These are phyloP conservation scores for Dryas iulia DNA, from an alignment of 1,140 invertebrate genomes.

Conservation along the genomic window DNA sequence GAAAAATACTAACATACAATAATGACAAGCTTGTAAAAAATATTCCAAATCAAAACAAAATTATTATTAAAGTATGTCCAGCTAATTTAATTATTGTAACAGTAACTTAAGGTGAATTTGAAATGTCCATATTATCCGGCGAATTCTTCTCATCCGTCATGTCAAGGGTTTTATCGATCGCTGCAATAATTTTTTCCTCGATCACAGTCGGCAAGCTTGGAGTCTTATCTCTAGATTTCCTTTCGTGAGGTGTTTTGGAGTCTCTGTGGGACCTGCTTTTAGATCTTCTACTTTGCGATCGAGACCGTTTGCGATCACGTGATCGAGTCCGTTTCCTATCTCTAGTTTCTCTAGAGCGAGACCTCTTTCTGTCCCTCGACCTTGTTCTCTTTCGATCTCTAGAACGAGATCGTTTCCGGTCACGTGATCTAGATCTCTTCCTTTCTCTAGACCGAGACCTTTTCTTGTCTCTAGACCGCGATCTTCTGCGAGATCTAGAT, in stretches of 20 bases:
- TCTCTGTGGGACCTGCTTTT: slow-evolving; percentile 67
- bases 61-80: slow-evolving; percentile 23
- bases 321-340: slow-evolving; percentile 74
- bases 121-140: slow-evolving; percentile 80
- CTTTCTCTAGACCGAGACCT: slow-evolving; percentile 65
- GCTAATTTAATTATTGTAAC: slow-evolving; percentile 7
- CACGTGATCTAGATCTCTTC: slow-evolving; percentile 67
- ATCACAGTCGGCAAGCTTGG: slow-evolving; percentile 50
- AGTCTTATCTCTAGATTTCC: slow-evolving; percentile 66
- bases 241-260: slow-evolving; percentile 63
- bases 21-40: slow-evolving; percentile 19
- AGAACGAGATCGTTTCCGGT: slow-evolving; percentile 68
- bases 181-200: slow-evolving; percentile 52
- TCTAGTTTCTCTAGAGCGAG: slow-evolving; percentile 65
- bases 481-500: slow-evolving; percentile 67
- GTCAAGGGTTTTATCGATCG: slow-evolving; percentile 51
- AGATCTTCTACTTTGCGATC: slow-evolving; percentile 62
- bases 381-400: slow-evolving; percentile 65
- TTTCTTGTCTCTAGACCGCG: slow-evolving; percentile 66
- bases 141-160: slow-evolving; percentile 70
- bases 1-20: slow-evolving; percentile 27
- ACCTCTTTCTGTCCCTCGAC: slow-evolving; percentile 66
- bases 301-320: slow-evolving; percentile 68
- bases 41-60: slow-evolving; percentile 10
- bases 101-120: slow-evolving; percentile 68